phyloP scores from a whole-genome alignment of 1,140 invertebrate species.

The Platorchestia sp. region DNA sequence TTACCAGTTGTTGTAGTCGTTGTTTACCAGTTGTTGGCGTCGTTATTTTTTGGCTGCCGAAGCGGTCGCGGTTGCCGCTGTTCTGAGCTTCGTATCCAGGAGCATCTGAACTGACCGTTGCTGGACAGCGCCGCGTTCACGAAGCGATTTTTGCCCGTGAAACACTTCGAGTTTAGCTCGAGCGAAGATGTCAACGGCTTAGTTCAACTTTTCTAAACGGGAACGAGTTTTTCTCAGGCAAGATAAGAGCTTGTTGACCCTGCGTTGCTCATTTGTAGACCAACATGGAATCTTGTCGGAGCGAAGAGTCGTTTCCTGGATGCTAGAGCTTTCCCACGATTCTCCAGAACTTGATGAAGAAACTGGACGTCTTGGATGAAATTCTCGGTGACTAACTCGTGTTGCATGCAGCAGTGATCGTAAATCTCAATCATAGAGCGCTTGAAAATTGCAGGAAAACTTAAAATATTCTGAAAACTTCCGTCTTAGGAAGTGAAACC shows the following conservation, averaged over 20 bases:
- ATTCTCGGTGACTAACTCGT: background rate
- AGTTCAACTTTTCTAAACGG: background rate
- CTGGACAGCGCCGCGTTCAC: constrained; percentile 3
- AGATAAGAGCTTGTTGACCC: background rate
- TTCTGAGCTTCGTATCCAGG: background rate
- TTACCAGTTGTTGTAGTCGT: background rate
- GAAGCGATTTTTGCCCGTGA: background rate
- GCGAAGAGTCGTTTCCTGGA: constrained; percentile 24
- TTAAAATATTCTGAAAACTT: background rate
- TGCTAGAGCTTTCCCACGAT: constrained; percentile 6
- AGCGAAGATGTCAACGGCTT: background rate
- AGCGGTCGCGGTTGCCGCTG: background rate
- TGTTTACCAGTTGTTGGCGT: background rate
- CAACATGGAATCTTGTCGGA: background rate
- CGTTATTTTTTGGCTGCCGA: background rate
- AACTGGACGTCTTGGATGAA: background rate
- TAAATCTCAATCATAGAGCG: background rate
- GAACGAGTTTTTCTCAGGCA: background rate
- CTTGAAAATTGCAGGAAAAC: background rate
- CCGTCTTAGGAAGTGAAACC: background rate
- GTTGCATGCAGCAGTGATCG: constrained; percentile 16
- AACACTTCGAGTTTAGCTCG: background rate
- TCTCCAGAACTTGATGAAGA: background rate
- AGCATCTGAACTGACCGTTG: constrained; percentile 7
- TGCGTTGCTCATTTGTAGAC: background rate